Conservation (phyloP, 2,797 vertebrate species). For the Notamacropus eugenii region DNA sequence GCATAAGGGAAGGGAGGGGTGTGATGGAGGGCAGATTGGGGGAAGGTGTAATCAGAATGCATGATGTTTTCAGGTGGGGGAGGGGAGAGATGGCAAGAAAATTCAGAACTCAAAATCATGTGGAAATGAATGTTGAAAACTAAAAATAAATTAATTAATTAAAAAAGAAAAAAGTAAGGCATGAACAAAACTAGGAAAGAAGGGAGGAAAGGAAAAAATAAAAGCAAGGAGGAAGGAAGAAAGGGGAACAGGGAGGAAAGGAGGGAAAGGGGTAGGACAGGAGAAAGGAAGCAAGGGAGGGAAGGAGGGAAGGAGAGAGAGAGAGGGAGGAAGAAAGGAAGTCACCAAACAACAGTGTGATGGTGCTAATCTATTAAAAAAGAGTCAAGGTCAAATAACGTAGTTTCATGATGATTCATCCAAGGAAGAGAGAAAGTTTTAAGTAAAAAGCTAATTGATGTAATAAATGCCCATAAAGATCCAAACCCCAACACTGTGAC, state of each 20-base stretch:
- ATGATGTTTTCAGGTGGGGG: too few relatives aligned
- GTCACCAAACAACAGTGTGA: neutral
- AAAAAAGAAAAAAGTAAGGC: too few relatives aligned
- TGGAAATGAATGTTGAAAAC: too few relatives aligned
- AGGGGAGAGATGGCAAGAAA: too few relatives aligned
- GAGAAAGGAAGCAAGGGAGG: neutral
- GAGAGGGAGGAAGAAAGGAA: neutral
- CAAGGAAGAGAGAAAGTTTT: neutral
- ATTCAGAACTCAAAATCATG: too few relatives aligned
- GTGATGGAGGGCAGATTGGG: too few relatives aligned
- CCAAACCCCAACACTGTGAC: neutral
- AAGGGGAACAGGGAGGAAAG: neutral
- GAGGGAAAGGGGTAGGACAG: too few relatives aligned
- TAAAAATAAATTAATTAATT: too few relatives aligned
- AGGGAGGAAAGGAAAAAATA: fast-evolving
- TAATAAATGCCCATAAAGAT: neutral
- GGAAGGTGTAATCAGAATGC: too few relatives aligned
- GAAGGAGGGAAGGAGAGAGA: neutral
- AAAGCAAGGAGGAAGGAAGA: neutral
- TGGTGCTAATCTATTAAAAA: neutral
- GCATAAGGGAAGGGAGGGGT: too few relatives aligned
- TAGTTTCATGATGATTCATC: neutral
- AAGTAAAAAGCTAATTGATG: neutral
- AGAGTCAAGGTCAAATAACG: neutral
- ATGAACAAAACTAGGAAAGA: neutral